Conservation (phyloP, 2,113 vertebrate species). For the Ageneiosus marmoratus region DNA sequence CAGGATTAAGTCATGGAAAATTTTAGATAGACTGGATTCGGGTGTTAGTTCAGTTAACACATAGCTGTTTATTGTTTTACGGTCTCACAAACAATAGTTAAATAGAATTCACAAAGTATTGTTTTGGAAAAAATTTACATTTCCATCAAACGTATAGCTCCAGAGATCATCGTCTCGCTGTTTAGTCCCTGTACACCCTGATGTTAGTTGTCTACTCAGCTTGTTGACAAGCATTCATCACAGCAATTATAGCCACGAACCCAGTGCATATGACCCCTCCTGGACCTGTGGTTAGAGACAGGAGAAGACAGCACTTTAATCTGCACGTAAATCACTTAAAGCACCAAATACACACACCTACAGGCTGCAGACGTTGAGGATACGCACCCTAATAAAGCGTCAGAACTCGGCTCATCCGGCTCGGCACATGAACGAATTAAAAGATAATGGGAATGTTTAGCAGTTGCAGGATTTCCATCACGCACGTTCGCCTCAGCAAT, state of each 20-base stretch:
- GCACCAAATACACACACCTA: slow-evolving; percentile 26
- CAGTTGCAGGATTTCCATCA: slow-evolving; percentile 35
- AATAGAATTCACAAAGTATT: neutral
- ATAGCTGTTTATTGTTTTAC: neutral
- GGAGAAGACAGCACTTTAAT: slow-evolving; percentile 42
- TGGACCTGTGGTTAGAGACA: slow-evolving; percentile 56
- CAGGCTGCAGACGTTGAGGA: slow-evolving; percentile 24
- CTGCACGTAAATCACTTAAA: slow-evolving; percentile 46
- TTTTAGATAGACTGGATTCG: neutral
- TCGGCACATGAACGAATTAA: slow-evolving; percentile 40
- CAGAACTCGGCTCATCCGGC: slow-evolving; percentile 22
- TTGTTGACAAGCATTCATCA: slow-evolving; percentile 35
- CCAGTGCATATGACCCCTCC: slow-evolving; percentile 43
- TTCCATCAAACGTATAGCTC: neutral
- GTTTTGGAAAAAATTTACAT: neutral
- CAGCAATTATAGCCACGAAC: slow-evolving; percentile 32
- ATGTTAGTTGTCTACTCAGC: neutral
- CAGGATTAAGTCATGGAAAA: neutral
- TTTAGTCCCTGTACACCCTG: neutral
- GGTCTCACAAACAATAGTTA: neutral
- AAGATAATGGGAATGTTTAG: slow-evolving; percentile 53
- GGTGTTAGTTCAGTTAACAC: neutral
- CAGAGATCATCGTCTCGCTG: neutral
- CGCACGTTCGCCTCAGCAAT: slow-evolving; percentile 43
- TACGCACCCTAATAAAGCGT: slow-evolving; percentile 33